A percentile compares a stretch with the other conserved stretches of the same genome.
These are phyloP conservation scores for Acropternis orthonyx DNA, from an alignment of 2,797 vertebrate genomes.

Conservation along the genomic window DNA sequence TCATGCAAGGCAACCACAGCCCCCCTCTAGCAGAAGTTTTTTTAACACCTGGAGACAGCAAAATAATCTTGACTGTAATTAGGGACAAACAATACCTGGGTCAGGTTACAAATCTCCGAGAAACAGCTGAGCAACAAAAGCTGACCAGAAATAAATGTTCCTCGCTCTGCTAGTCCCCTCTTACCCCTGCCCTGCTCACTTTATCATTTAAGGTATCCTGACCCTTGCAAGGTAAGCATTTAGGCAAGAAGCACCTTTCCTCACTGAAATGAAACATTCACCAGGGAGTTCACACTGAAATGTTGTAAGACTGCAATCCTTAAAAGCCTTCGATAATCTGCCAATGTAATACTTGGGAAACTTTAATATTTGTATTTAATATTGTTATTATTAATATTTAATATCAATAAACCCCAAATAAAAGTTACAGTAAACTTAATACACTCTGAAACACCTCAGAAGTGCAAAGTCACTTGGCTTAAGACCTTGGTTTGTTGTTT, in stretches of 20 bases:
- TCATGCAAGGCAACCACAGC: neutral
- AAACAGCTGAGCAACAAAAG: neutral
- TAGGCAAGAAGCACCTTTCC: neutral
- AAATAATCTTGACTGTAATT: neutral
- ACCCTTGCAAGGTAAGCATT: no score
- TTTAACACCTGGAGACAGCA: neutral
- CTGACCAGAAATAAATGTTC: neutral
- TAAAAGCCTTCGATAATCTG: neutral
- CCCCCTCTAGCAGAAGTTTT: neutral
- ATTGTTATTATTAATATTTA: neutral
- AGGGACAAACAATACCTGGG: neutral
- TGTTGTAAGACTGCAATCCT: neutral
- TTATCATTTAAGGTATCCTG: no score
- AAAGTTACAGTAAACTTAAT: neutral
- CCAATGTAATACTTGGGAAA: neutral
- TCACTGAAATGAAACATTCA: neutral
- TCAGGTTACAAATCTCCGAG: neutral
- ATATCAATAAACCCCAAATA: neutral
- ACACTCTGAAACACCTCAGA: neutral
- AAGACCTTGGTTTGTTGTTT: neutral
- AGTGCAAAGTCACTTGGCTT: neutral
- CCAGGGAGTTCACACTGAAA: neutral
- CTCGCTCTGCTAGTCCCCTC: no score
- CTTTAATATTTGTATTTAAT: neutral
- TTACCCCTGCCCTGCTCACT: no score